Evolutionary conservation across 2,797 vertebrate species (phyloP).

Genomic region (Zalophus californianus): DNA sequence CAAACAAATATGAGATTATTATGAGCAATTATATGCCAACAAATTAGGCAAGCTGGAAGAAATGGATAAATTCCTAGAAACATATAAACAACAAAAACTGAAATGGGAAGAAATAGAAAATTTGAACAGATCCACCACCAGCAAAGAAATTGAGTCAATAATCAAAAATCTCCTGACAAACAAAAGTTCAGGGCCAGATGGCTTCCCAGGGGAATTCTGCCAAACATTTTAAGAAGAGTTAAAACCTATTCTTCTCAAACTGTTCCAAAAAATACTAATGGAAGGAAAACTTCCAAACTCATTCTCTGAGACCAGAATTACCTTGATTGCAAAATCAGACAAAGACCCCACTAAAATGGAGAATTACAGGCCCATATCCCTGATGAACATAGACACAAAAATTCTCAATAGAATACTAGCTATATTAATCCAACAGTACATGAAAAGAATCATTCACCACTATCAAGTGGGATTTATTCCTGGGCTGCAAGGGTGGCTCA

Average conservation of each 20-base stretch:
- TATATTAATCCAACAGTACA: not conserved
- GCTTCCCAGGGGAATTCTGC: not conserved
- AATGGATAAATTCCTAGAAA: not conserved
- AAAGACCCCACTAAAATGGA: not conserved
- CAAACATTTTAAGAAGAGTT: not conserved
- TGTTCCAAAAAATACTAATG: not conserved
- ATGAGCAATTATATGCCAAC: too few relatives aligned
- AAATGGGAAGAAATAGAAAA: not conserved
- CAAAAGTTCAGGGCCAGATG: not conserved
- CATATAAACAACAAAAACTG: not conserved
- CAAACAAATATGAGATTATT: too few relatives aligned
- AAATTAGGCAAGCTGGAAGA: not conserved
- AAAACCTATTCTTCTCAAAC: not conserved
- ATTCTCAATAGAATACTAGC: not conserved
- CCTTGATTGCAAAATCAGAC: not conserved
- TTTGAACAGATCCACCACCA: not conserved
- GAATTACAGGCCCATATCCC: not conserved
- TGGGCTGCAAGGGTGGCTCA: too few relatives aligned
- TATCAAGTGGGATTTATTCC: too few relatives aligned
- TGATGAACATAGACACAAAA: not conserved
- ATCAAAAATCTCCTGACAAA: not conserved
- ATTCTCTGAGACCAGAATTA: not conserved
- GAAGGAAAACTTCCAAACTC: not conserved
- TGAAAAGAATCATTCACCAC: not conserved
- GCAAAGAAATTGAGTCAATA: not conserved